Conservation (phyloP, 2,888 invertebrate species). For the Dendrolimus houi region DNA sequence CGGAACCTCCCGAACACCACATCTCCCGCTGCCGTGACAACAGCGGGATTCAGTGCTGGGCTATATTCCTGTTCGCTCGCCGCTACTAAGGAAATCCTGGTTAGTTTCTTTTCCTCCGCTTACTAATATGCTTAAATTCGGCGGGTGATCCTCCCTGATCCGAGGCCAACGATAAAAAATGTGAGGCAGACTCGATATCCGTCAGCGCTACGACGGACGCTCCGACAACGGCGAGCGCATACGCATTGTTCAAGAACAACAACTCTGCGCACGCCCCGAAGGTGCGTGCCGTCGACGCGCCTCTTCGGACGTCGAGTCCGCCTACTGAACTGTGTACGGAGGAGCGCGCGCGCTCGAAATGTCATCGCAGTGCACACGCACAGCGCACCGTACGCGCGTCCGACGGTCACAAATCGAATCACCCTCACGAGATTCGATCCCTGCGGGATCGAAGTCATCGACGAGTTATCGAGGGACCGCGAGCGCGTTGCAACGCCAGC, state of each 20-base stretch:
- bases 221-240: too few relatives aligned
- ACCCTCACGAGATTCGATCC: too few relatives aligned
- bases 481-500: too few relatives aligned
- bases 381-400: too few relatives aligned
- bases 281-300: too few relatives aligned
- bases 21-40: conserved; percentile 49
- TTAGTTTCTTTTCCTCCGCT: conserved; percentile 82
- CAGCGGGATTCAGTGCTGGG: conserved; percentile 74
- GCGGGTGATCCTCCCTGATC: conserved; percentile 60
- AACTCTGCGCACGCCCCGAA: too few relatives aligned
- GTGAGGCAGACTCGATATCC: conserved; percentile 24
- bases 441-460: too few relatives aligned
- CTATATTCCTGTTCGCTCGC: conserved; percentile 33
- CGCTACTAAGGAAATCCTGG: conserved; percentile 46
- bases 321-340: background rate
- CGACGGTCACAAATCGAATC: too few relatives aligned
- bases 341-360: too few relatives aligned
- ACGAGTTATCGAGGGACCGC: too few relatives aligned
- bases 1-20: conserved; percentile 72
- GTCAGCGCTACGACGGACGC: conserved; percentile 13
- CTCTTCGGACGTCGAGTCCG: conserved; percentile 17
- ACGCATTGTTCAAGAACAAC: too few relatives aligned
- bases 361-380: background rate
- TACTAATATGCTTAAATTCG: conserved; percentile 81
- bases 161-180: conserved; percentile 41